phyloP scores from a whole-genome alignment of 2,797 vertebrate genomes.

The Spinibarbus caldwelli region DNA sequence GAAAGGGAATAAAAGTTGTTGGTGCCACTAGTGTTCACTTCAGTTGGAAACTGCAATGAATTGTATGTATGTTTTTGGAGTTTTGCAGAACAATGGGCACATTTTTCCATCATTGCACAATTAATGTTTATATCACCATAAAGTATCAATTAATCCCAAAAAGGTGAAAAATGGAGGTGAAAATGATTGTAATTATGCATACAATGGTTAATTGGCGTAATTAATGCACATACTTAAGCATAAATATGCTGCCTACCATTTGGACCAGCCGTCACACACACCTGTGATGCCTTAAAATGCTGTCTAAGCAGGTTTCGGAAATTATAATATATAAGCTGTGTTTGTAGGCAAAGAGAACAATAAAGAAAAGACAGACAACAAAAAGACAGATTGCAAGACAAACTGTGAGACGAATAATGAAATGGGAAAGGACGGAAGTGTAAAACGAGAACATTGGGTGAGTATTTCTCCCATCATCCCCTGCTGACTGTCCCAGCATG shows the following conservation, averaged over 20 bases:
- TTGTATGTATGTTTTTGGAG: not conserved
- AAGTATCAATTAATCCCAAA: slow-evolving; percentile 3
- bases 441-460: not conserved
- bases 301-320: not conserved
- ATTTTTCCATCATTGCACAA: not conserved
- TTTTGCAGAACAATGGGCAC: not conserved
- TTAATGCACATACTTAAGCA: slow-evolving; percentile 2
- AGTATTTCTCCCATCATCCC: slow-evolving; percentile 26
- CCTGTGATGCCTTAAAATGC: not conserved
- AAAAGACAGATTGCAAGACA: slow-evolving; percentile 23
- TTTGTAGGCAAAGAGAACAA: not conserved
- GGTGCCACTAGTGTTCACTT: not conserved
- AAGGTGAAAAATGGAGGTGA: not conserved
- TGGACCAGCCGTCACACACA: not conserved
- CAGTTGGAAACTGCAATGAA: not conserved
- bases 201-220: slow-evolving; percentile 9
- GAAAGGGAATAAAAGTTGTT: not conserved
- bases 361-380: slow-evolving; percentile 14
- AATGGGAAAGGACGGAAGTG: slow-evolving; percentile 6
- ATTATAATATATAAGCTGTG: not conserved
- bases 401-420: not conserved
- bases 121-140: slow-evolving; percentile 12
- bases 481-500: slow-evolving; percentile 26
- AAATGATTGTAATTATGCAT: not conserved
- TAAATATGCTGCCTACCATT: slow-evolving; percentile 8